phyloP scores from a whole-genome alignment of 2,113 vertebrate species.

The Eidolon helvum region DNA sequence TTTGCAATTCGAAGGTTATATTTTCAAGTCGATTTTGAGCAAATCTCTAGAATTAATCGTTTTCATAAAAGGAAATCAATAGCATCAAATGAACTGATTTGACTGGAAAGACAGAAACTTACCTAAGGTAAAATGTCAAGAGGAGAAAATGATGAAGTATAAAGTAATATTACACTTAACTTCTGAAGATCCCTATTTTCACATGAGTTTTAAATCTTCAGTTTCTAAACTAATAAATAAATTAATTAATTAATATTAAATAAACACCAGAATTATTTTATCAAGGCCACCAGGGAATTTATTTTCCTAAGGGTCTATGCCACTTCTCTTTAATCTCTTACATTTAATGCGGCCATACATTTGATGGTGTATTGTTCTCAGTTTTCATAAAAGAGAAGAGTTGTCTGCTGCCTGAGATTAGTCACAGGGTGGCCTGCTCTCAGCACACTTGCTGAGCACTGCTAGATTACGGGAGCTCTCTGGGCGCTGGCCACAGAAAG shows the following conservation, averaged over 20 bases:
- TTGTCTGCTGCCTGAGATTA: background rate
- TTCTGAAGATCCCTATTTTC: background rate
- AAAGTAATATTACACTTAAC: constrained; percentile 24
- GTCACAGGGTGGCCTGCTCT: too few species aligned
- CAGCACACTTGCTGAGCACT: rapidly evolving
- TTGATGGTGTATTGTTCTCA: background rate
- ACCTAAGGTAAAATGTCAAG: constrained; percentile 50
- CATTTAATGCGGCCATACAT: background rate
- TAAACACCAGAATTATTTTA: background rate
- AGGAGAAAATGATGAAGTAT: constrained; percentile 44
- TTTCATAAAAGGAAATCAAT: constrained; percentile 44
- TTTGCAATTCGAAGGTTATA: background rate
- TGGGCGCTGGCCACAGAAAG: background rate
- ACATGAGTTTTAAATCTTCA: background rate
- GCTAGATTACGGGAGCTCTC: background rate
- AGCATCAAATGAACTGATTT: constrained; percentile 48
- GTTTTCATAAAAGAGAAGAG: background rate
- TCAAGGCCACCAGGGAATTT: background rate
- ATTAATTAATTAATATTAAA: background rate
- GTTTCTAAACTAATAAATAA: background rate
- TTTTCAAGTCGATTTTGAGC: constrained; percentile 67
- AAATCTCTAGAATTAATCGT: constrained; percentile 63
- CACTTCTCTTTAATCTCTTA: background rate
- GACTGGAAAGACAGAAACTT: constrained; percentile 49
- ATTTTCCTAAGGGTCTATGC: background rate